A percentile compares a stretch with the other conserved stretches of the same genome.
These are phyloP conservation scores for Blastobasis adustella DNA, from an alignment of 2,888 invertebrate species.

Conservation along the genomic window DNA sequence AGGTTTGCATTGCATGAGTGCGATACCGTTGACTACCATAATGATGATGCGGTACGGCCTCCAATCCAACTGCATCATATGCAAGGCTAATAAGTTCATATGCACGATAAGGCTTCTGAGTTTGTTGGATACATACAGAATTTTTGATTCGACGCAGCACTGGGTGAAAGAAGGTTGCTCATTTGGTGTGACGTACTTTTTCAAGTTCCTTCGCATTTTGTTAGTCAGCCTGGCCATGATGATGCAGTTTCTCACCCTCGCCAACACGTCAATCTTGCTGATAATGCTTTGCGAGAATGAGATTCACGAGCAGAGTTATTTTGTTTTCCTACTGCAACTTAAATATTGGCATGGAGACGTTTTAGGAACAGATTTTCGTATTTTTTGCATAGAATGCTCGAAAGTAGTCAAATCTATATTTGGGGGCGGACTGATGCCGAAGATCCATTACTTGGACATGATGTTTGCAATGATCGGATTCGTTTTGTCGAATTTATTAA, in stretches of 20 bases:
- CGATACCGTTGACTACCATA: conserved; percentile 25
- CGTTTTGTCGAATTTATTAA: conserved; percentile 22
- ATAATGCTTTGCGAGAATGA: conserved; percentile 9
- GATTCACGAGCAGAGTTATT: conserved; percentile 7
- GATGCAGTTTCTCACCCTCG: conserved; percentile 19
- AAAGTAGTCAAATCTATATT: conserved; percentile 20
- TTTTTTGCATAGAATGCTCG: neutral
- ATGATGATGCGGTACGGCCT: conserved; percentile 24
- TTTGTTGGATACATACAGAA: conserved; percentile 15
- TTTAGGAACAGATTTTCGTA: neutral
- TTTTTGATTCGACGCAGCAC: conserved; percentile 21
- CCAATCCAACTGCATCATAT: conserved; percentile 16
- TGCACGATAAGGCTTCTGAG: conserved; percentile 17
- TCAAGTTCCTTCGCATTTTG: conserved; percentile 22
- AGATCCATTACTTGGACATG: conserved; percentile 18
- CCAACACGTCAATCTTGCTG: conserved; percentile 16
- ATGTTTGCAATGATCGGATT: conserved; percentile 20
- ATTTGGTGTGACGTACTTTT: conserved; percentile 10
- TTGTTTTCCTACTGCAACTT: conserved; percentile 2
- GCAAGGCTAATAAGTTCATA: conserved; percentile 22
- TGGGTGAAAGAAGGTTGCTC: conserved; percentile 15
- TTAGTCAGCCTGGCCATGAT: conserved; percentile 21
- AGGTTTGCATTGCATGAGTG: conserved; percentile 24
- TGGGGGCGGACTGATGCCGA: conserved; percentile 15
- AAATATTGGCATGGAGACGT: conserved; percentile 5